phyloP scores from a whole-genome alignment of 2,797 vertebrate species.

The Scyliorhinus canicula region DNA sequence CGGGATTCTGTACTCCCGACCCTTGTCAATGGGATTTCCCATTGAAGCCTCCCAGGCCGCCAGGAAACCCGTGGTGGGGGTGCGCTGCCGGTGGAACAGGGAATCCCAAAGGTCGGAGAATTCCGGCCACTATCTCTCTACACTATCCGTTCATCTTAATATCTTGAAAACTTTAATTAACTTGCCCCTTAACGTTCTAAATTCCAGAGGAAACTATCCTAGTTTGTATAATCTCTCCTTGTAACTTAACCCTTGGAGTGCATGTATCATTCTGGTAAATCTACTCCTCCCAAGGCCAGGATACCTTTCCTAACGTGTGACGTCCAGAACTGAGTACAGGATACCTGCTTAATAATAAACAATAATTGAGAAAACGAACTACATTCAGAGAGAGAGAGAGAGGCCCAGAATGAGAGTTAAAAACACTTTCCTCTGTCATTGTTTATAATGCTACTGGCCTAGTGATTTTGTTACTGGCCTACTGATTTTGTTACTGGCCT shows the following conservation, averaged over 20 bases:
- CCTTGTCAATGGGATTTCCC: too few species aligned
- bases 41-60: too few species aligned
- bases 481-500: too few species aligned
- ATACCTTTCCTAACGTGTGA: background rate
- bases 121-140: background rate
- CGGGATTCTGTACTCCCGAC: too few species aligned
- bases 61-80: too few species aligned
- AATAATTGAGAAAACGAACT: background rate
- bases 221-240: background rate
- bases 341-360: background rate
- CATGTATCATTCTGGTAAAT: background rate
- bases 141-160: background rate
- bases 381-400: background rate
- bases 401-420: background rate
- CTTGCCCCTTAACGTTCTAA: background rate
- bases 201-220: background rate
- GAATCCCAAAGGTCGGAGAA: too few species aligned
- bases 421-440: background rate
- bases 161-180: background rate
- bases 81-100: too few species aligned
- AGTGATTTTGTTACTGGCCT: background rate
- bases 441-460: background rate
- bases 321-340: background rate
- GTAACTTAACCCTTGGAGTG: background rate
- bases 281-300: background rate